These are phyloP conservation scores for Acipenser oxyrinchus DNA, from an alignment of 2,797 vertebrate genomes.

Conservation along the genomic window DNA sequence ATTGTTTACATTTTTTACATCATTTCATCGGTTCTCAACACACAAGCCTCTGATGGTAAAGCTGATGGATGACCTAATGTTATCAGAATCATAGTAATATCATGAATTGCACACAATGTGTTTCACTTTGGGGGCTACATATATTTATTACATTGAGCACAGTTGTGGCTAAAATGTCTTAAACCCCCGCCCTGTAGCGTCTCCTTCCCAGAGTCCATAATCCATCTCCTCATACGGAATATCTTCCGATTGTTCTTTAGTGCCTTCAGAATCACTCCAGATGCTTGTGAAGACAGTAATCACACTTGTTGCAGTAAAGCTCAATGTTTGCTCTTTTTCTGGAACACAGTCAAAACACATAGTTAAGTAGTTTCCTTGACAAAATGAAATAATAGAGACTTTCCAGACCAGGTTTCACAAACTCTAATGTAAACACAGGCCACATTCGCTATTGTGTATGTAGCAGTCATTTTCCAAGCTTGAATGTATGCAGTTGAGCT, in stretches of 20 bases:
- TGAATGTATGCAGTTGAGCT: not conserved
- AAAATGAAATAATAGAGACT: not conserved
- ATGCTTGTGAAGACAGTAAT: not conserved
- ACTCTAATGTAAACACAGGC: not conserved
- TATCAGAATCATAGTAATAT: no score
- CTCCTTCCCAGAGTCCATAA: slow-evolving; percentile 16
- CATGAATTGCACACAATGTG: no score
- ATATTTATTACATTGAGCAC: no score
- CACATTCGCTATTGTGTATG: not conserved
- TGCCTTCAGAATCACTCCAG: not conserved
- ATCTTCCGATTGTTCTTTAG: not conserved
- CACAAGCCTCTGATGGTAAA: no score
- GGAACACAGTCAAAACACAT: not conserved
- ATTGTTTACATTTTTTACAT: no score
- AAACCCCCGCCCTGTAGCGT: no score
- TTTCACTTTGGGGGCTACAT: no score
- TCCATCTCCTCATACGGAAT: not conserved
- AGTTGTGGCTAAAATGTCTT: no score
- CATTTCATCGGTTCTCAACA: no score
- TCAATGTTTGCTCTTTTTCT: no score
- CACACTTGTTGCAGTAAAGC: not conserved
- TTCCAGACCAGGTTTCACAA: not conserved
- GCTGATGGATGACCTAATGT: no score
- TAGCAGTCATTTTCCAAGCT: no score
- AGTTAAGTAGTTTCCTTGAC: not conserved